Evolutionary conservation across 2,113 vertebrate species (phyloP), one percentile per base, ranked within the genome.

Genomic region (Genyomyrus donnyi): DNA sequence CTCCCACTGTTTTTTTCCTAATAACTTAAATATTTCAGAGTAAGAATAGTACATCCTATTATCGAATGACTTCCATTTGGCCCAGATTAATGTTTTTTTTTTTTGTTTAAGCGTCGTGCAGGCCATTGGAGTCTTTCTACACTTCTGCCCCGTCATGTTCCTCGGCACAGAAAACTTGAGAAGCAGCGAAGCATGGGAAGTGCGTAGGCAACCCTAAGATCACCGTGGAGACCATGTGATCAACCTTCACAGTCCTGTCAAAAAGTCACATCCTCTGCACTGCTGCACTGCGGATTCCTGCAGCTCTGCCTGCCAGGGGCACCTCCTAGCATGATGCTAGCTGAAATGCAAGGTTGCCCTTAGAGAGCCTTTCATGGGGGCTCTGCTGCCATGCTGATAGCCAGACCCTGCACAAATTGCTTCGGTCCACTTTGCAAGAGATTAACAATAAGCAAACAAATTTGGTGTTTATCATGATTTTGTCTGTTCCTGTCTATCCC

Each of bases 121-220:
- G 31, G 17, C 42, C n/a, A 31, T 24, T 8, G 87, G 66, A 93
- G 70, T 92, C 90, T 92, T 93, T 93, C 87, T 91, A 89, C 87
- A 90, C 74, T 13, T 84, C 88, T 93, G 91, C 92, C 90, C 24
- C 46, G 4, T 94, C 90, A 86, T 91, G 93, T 94, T 92, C 94
- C 93, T 91, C 84, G 58, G n/a, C 58, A 66, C 70, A 89, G 89
- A 52, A 91, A 92, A 93, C 86, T n/a, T 3, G 83, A 62, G 85
- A 88, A 56, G n/a, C 0, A 45, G 9, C 35, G 5, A 24, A 45
- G 17, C 87, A 66, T 86, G 53, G 39, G 17, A 58, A n/a, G 74
- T 80, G 89, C 13, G 3, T 7, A 86, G 50, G 15, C 91, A 89
- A 90, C 3, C 50, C 50, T 17, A 17, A 17, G 74, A 19, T 15